These are phyloP conservation scores for Tromatobia lineatoria DNA, from an alignment of 2,888 invertebrate genomes.

Conservation along the genomic window DNA sequence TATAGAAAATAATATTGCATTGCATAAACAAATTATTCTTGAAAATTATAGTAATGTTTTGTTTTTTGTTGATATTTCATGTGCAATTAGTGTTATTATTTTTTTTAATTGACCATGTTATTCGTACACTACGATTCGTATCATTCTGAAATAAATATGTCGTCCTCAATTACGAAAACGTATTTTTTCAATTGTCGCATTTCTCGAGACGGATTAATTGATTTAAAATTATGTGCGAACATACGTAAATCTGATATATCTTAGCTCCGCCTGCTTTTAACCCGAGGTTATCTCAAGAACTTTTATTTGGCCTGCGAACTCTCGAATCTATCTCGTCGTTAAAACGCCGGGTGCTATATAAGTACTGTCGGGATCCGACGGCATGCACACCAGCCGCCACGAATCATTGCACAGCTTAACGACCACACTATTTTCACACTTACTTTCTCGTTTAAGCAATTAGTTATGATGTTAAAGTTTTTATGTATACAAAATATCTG, in stretches of 20 bases:
- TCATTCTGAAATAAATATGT: conserved; percentile 7
- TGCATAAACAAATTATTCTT: neutral
- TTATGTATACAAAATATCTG: conserved; percentile 42
- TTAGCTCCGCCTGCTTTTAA: conserved; percentile 38
- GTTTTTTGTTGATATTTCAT: too few relatives aligned
- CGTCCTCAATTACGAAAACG: neutral
- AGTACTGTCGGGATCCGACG: conserved; percentile 64
- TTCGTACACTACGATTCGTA: neutral
- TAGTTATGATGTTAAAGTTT: conserved; percentile 10
- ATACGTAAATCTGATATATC: conserved; percentile 38
- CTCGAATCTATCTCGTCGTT: conserved; percentile 22
- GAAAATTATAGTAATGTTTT: neutral
- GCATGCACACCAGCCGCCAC: conserved; percentile 29
- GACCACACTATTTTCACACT: conserved; percentile 40
- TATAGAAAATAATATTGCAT: neutral
- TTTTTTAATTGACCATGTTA: neutral
- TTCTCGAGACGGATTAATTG: conserved; percentile 33
- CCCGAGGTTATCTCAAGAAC: conserved; percentile 65
- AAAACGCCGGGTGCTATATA: conserved; percentile 11
- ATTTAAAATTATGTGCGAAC: conserved; percentile 35
- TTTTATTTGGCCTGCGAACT: conserved; percentile 51
- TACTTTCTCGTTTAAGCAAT: conserved; percentile 8
- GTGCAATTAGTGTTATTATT: too few relatives aligned
- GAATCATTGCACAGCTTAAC: conserved; percentile 43
- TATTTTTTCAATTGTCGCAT: conserved; percentile 13